Conservation (phyloP, 2,888 invertebrate genomes). For the Lepeophtheirus nordmannii region DNA sequence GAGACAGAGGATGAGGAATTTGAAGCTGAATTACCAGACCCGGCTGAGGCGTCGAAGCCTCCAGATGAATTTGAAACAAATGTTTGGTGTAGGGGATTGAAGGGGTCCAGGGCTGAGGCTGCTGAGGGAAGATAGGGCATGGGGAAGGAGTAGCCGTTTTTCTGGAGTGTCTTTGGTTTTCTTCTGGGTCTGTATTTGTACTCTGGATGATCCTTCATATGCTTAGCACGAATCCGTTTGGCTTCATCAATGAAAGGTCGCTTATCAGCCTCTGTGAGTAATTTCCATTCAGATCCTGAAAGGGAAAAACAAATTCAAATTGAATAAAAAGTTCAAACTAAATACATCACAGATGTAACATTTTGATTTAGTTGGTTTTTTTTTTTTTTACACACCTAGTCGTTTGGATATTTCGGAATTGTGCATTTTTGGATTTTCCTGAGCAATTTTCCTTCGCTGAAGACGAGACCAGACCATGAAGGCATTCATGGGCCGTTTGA, state of each 20-base stretch:
- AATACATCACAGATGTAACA: no score
- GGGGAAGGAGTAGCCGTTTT: conserved; percentile 80
- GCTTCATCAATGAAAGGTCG: conserved; percentile 90
- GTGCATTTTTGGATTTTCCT: conserved; percentile 93
- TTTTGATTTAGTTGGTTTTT: no score
- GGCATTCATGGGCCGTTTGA: conserved; percentile 86
- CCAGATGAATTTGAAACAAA: conserved; percentile 28
- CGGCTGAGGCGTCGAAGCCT: no score
- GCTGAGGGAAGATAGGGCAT: conserved; percentile 49
- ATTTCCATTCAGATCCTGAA: conserved; percentile 64
- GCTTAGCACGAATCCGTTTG: conserved; percentile 63
- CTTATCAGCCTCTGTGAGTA: conserved; percentile 68
- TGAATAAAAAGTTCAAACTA: no score
- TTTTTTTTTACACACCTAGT: conserved; percentile 39
- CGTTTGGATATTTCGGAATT: conserved; percentile 88
- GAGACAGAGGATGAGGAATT: no score
- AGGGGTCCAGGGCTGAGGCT: conserved; percentile 28
- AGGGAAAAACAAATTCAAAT: conserved; percentile 35
- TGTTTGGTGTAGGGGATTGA: conserved; percentile 29
- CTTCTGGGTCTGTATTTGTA: conserved; percentile 69
- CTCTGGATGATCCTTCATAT: conserved; percentile 82
- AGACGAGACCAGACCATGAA: conserved; percentile 88
- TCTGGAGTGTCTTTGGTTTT: conserved; percentile 38
- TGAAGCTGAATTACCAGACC: no score
- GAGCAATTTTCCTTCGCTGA: conserved; percentile 75